These are phyloP conservation scores for Dicranocentrus wangi DNA, from an alignment of 2,888 invertebrate genomes.

Conservation along the genomic window DNA sequence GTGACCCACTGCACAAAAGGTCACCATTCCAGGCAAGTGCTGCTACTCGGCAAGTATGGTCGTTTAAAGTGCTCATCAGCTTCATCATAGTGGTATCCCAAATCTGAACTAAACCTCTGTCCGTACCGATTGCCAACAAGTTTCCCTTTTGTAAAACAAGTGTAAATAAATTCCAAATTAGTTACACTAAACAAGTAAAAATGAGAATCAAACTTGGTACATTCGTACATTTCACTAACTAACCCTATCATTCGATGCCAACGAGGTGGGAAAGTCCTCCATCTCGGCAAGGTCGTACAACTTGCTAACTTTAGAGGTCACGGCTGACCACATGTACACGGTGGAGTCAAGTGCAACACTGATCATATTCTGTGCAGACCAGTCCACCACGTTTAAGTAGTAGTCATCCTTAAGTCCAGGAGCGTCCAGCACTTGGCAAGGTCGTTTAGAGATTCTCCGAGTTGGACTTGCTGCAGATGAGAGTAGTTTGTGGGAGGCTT, in stretches of 20 bases:
- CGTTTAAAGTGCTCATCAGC: not conserved
- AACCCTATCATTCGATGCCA: not conserved
- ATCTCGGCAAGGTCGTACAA: not conserved
- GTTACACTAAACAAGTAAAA: not conserved
- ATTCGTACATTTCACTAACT: not conserved
- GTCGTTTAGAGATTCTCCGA: constrained; percentile 97
- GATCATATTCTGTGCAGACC: constrained; percentile 44
- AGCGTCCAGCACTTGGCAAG: constrained; percentile 84
- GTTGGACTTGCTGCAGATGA: constrained; percentile 97
- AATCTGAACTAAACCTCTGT: constrained; percentile 91
- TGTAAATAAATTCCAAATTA: not conserved
- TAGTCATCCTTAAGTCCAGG: constrained; percentile 58
- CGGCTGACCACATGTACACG: constrained; percentile 99
- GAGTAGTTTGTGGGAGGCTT: constrained; percentile 93
- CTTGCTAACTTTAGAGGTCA: constrained; percentile 93
- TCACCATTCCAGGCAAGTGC: constrained; percentile 89
- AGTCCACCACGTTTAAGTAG: constrained; percentile 62
- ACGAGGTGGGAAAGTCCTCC: not conserved
- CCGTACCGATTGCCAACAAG: constrained; percentile 96
- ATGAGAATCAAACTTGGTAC: not conserved
- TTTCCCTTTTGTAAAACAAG: constrained; percentile 80
- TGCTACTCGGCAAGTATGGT: not conserved
- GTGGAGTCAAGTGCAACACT: constrained; percentile 80
- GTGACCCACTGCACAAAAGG: constrained; percentile 92
- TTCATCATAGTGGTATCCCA: not conserved